These are phyloP conservation scores for Gonatopus flavifemur DNA, from an alignment of 1,140 invertebrate genomes.

Conservation along the genomic window DNA sequence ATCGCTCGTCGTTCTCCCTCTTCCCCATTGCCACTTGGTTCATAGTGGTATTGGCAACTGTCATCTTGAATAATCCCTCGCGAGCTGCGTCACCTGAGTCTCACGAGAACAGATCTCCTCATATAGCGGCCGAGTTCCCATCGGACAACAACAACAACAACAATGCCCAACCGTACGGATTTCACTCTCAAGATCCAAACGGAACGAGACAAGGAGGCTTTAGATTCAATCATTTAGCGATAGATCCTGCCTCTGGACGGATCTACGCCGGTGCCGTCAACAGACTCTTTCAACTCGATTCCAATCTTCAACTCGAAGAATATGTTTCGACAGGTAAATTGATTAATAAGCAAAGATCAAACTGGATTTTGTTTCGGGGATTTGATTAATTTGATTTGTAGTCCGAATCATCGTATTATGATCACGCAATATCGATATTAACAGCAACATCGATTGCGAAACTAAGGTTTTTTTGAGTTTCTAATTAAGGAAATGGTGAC, in stretches of 20 bases:
- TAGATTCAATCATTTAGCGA: slow-evolving; percentile 64
- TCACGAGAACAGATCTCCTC: slow-evolving; percentile 34
- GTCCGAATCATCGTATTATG: neutral
- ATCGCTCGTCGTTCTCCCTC: slow-evolving; percentile 22
- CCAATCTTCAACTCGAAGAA: slow-evolving; percentile 71
- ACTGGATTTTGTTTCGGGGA: neutral
- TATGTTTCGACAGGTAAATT: slow-evolving; percentile 63
- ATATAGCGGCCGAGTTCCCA: slow-evolving; percentile 45
- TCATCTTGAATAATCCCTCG: slow-evolving; percentile 32
- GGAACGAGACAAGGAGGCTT: slow-evolving; percentile 46
- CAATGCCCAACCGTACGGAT: slow-evolving; percentile 25
- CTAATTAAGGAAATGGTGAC: too few species aligned
- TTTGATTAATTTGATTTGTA: slow-evolving; percentile 2
- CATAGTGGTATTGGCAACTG: slow-evolving; percentile 32
- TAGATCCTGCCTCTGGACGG: slow-evolving; percentile 63
- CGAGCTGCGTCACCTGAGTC: slow-evolving; percentile 19
- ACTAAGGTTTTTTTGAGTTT: too few species aligned
- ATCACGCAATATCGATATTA: too few species aligned
- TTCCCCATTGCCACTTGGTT: slow-evolving; percentile 35
- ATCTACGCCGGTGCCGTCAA: slow-evolving; percentile 84
- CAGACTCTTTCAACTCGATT: slow-evolving; percentile 77
- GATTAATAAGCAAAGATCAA: neutral
- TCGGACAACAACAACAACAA: neutral
- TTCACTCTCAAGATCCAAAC: slow-evolving; percentile 43
- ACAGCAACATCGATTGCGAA: too few species aligned